A percentile compares a stretch with the other conserved stretches of the same genome.
These are phyloP conservation scores for Drosophila teissieri DNA, from an alignment of 1,140 invertebrate genomes.

Conservation along the genomic window DNA sequence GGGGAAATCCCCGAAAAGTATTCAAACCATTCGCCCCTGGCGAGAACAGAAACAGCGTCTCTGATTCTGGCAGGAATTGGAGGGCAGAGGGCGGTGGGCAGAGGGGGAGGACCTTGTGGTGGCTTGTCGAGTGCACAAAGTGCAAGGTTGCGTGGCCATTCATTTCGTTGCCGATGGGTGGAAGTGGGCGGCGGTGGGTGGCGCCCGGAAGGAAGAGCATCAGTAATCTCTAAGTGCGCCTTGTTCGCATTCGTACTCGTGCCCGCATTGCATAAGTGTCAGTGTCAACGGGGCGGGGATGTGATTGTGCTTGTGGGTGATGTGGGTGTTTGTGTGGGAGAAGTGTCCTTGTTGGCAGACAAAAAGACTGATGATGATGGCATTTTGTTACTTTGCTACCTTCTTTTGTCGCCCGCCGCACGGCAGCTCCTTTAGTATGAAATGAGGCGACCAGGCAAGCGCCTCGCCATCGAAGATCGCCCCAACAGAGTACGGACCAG, in stretches of 20 bases:
- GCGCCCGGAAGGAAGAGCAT: constrained; percentile 63
- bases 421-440: constrained; percentile 71
- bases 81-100: too few relatives aligned
- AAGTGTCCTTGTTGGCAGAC: constrained; percentile 52
- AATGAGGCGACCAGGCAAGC: constrained; percentile 70
- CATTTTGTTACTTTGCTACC: constrained; percentile 66
- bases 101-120: constrained; percentile 54
- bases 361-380: constrained; percentile 72
- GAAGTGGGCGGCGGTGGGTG: not conserved
- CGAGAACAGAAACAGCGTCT: not conserved
- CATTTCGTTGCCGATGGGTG: constrained; percentile 39
- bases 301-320: constrained; percentile 5
- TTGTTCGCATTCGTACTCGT: constrained; percentile 40
- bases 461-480: constrained; percentile 62
- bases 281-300: constrained; percentile 42
- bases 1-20: too few relatives aligned
- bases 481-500: constrained; percentile 22
- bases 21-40: too few relatives aligned
- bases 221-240: constrained; percentile 74
- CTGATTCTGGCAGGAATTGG: not conserved
- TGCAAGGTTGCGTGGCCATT: constrained; percentile 75
- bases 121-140: constrained; percentile 69
- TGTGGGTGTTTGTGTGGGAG: constrained; percentile 6
- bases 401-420: constrained; percentile 39
- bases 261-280: constrained; percentile 65